Evolutionary conservation across 2,797 vertebrate species (phyloP), one percentile per base, ranked within the genome.

Genomic region (Menidia menidia): DNA sequence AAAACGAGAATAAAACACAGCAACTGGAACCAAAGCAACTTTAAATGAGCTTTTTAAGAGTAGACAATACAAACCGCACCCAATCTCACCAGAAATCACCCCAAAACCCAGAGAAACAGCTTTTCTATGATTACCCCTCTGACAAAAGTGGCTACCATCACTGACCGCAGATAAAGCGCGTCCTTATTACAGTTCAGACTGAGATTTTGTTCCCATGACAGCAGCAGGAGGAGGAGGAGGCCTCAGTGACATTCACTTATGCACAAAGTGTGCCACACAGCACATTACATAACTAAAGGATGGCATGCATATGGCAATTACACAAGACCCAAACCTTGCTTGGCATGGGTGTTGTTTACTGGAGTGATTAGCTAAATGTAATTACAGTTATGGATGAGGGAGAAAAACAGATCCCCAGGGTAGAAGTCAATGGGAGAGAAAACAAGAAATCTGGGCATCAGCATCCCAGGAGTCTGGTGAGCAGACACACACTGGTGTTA

Each of bases 401-500:
- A 8, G 3, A 6, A 1, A 13, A 25, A 25, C 12, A 25, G 55
- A 69, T 63, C 71, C 43, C 50, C 53, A 52, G 60, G 58, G 64
- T 64, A 32, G 35, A 25, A 73, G 68, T 43, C 16, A 32, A 56
- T 25, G 59, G 35, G 50, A 13, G 25, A 25, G 68, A 63, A 64
- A 88, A 78, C n/a, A 78, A 71, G 63, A 67, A 81, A 74, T 77
- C 68, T 81, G 57, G 55, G 73, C 68, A 82, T 67, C 74, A 48
- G 54, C 65, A 58, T 84, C 66, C 71, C 83, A 63, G 67, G 71
- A 89, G 83, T 79, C 69, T 73, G 81, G 64, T 77, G 50, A 65
- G 64, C 47, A 79, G 64, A 84, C 82, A 80, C 81, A 85, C 75
- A 74, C 71, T 59, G 77, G 70, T 87, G 87, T 92, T 93, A 68